Conservation (phyloP, 2,797 vertebrate species). For the Aythya fuligula region DNA sequence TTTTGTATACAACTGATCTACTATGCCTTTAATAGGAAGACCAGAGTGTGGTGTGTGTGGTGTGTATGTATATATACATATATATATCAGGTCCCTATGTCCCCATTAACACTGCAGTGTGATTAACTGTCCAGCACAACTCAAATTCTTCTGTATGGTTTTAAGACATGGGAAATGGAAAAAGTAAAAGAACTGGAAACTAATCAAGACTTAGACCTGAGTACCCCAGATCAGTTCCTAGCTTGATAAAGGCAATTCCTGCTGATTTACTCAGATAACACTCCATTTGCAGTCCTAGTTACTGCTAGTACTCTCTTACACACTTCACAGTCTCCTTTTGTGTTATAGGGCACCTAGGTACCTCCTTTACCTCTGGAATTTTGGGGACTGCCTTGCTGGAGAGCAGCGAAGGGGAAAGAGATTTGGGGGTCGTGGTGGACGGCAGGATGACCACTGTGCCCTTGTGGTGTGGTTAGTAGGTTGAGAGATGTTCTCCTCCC, state of each 20-base stretch:
- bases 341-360: neutral
- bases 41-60: no score
- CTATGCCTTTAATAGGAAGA: neutral
- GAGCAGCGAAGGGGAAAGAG: no score
- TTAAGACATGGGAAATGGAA: neutral
- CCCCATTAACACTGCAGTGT: neutral
- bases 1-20: neutral
- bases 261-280: neutral
- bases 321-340: neutral
- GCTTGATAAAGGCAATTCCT: neutral
- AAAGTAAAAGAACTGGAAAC: neutral
- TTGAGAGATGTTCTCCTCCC: no score
- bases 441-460: no score
- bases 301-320: neutral
- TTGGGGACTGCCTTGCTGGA: neutral
- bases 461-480: no score
- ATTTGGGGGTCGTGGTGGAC: no score
- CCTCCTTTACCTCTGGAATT: neutral
- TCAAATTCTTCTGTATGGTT: neutral
- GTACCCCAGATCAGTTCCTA: rapidly evolving
- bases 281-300: neutral
- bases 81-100: neutral
- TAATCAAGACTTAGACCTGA: neutral
- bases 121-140: neutral
- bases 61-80: no score